Evolutionary conservation across 2,113 vertebrate genomes (phyloP), one percentile per base, ranked within the genome.

Genomic region (Sphaerodactylus townsendi): DNA sequence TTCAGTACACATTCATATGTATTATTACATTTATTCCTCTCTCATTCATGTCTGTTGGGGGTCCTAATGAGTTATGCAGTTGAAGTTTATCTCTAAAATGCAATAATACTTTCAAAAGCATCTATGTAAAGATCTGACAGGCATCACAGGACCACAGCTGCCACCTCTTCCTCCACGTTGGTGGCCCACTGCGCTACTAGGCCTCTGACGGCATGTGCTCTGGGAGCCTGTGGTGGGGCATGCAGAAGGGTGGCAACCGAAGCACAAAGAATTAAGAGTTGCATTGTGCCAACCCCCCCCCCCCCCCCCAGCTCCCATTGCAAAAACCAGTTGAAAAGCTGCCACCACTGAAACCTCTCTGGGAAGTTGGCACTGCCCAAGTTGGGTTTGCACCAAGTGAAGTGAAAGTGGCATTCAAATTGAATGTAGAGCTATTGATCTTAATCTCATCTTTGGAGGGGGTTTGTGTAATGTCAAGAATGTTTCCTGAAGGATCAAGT

Each of bases 401-500:
- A 86, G 80, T 81, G 65, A 89, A 89, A 85, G 83, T 33, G 71
- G 72, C 82, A 89, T 56, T 86, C 73, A 88, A 89, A 82, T 39
- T 88, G 85, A 41, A 79, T 79, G 85, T 59, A 30, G 71, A 64
- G 53, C 79, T 90, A 88, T 80, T 88, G 86, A 90, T 86, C 91
- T n/a, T 83, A 86, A 21, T 14, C 77, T 90, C 44, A 5, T 19
- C n/a, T 56, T 85, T 4, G 59, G 69, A 66, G 53, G n/a, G 66
- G 64, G 77, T 56, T 75, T 81, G 59, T 48, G 78, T 68, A 79
- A 59, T 0, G 25, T 35, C 78, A 70, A 46, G 77, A 81, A 10
- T 46, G 48, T 71, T 93, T 88, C 75, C 66, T 89, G 71, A 80
- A 81, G 3, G 2, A 89, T 78, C 65, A 81, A 14, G 39, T 77